Conservation (phyloP, 2,797 vertebrate genomes). For the Anguilla marmorata region DNA sequence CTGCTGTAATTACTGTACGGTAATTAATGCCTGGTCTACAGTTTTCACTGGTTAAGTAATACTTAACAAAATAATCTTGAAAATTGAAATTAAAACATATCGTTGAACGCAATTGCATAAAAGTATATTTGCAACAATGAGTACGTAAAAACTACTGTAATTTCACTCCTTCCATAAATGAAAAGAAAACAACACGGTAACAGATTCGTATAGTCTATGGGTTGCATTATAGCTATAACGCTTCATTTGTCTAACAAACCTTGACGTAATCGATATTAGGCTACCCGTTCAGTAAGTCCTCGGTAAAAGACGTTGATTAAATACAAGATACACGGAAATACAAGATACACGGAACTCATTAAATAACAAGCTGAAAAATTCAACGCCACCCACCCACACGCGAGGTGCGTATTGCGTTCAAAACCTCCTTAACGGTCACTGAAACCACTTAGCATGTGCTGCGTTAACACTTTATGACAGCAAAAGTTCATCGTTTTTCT, state of each 20-base stretch:
- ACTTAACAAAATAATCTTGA: neutral
- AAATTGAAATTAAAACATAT: neutral
- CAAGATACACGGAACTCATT: neutral
- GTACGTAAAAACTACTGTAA: neutral
- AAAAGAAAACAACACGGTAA: neutral
- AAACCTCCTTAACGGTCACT: neutral
- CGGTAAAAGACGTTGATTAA: neutral
- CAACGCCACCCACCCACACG: neutral
- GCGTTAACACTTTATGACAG: slow-evolving; percentile 3
- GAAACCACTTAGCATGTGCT: neutral
- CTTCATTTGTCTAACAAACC: neutral
- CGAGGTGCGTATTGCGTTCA: neutral
- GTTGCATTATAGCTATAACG: neutral
- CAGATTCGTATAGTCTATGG: neutral
- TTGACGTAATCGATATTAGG: neutral
- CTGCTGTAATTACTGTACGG: neutral
- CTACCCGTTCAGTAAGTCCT: neutral
- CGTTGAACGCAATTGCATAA: neutral
- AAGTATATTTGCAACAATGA: neutral
- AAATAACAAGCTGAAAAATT: neutral
- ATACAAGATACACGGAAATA: neutral
- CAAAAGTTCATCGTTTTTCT: neutral
- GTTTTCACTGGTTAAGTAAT: neutral
- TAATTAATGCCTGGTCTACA: neutral
- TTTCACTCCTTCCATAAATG: neutral